Conservation (phyloP, 2,113 vertebrate genomes). For the Petrocephalus microphthalmus region DNA sequence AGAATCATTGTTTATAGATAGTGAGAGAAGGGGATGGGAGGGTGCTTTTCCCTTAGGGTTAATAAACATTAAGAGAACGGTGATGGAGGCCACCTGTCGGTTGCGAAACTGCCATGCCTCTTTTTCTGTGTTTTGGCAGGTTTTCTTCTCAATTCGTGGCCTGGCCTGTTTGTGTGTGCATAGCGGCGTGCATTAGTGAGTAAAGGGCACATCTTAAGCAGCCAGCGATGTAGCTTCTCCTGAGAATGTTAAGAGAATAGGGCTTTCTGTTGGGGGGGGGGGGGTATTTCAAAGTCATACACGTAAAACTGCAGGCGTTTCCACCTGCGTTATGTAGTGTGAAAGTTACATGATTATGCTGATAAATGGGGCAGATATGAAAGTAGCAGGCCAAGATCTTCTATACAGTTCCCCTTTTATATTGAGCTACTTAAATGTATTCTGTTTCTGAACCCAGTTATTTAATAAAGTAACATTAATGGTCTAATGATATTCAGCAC, state of each 20-base stretch:
- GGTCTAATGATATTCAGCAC: background rate
- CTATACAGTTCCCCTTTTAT: background rate
- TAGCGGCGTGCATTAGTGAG: background rate
- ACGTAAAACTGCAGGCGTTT: too few species aligned
- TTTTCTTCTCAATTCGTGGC: background rate
- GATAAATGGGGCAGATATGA: background rate
- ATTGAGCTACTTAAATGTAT: background rate
- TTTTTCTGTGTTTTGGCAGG: background rate
- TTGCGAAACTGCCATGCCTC: background rate
- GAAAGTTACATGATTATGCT: background rate
- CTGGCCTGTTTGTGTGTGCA: background rate
- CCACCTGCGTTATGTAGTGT: background rate
- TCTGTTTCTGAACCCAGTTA: background rate
- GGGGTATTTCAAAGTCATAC: background rate
- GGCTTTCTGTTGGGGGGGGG: background rate
- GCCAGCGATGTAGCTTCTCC: background rate
- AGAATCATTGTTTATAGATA: constrained; percentile 42
- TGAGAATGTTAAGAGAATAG: background rate
- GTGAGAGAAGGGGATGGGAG: constrained; percentile 8
- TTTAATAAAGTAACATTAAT: background rate
- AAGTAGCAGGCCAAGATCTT: background rate
- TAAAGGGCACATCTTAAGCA: background rate
- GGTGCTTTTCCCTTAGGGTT: constrained; percentile 22
- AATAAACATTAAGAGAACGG: constrained; percentile 26
- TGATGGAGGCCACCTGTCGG: constrained; percentile 29